phyloP scores from a whole-genome alignment of 2,888 invertebrate genomes.

The Athrips mouffetella region DNA sequence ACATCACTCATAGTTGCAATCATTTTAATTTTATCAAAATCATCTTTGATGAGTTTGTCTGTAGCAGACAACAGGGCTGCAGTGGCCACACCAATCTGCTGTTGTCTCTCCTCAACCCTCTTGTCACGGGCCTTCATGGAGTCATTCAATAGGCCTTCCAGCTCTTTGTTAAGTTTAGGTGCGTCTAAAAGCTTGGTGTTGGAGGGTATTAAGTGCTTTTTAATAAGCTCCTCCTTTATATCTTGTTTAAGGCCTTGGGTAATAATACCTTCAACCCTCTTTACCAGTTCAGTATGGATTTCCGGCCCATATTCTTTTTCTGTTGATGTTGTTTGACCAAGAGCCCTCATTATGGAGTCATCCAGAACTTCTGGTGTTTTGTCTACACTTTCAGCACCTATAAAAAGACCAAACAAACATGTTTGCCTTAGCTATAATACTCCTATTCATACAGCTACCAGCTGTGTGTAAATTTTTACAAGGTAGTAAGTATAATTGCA shows the following conservation, averaged over 20 bases:
- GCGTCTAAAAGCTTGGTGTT: too few relatives aligned
- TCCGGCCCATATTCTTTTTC: constrained; percentile 13
- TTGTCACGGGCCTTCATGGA: background rate
- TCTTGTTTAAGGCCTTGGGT: constrained; percentile 6
- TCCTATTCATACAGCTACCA: background rate
- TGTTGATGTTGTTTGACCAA: constrained; percentile 7
- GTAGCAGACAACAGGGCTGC: background rate
- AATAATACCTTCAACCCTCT: constrained; percentile 10
- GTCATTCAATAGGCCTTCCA: background rate
- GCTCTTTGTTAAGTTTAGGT: too few relatives aligned
- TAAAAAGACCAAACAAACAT: constrained; percentile 1
- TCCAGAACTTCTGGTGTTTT: constrained; percentile 1
- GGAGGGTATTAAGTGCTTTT: too few relatives aligned
- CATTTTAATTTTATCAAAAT: constrained; percentile 9
- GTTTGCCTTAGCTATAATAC: background rate
- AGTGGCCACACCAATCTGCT: background rate
- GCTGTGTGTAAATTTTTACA: background rate
- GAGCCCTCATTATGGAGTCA: constrained; percentile 11
- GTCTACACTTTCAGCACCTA: constrained; percentile 10
- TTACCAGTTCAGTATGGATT: constrained; percentile 11
- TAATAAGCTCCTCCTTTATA: constrained; percentile 2
- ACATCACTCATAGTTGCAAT: constrained; percentile 12
- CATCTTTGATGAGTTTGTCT: background rate
- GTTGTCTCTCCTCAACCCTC: background rate
- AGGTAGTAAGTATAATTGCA: background rate